Conservation (phyloP, 1,140 invertebrate genomes). For the Drosophila ficusphila region DNA sequence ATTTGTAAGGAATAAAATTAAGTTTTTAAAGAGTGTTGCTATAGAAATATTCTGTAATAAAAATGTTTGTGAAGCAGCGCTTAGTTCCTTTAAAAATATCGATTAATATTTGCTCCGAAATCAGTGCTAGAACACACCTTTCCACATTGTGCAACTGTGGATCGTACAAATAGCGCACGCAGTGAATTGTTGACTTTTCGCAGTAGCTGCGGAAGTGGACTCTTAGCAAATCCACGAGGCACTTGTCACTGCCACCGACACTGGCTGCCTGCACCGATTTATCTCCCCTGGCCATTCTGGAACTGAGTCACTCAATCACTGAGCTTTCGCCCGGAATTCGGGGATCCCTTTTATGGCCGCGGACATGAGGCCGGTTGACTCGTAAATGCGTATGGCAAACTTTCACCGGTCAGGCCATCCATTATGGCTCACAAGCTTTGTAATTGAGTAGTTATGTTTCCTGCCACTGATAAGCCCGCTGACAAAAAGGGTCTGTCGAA, state of each 20-base stretch:
- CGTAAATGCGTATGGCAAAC: slow-evolving; percentile 28
- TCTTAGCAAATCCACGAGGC: slow-evolving; percentile 42
- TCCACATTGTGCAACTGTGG: slow-evolving; percentile 63
- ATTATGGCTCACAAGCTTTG: slow-evolving; percentile 53
- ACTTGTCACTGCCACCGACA: slow-evolving; percentile 13
- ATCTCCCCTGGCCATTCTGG: slow-evolving; percentile 47
- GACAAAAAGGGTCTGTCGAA: slow-evolving; percentile 26
- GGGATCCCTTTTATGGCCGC: slow-evolving; percentile 28
- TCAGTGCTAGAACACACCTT: slow-evolving; percentile 20
- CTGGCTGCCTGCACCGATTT: neutral
- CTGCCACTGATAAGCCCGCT: slow-evolving; percentile 41
- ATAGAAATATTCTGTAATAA: no score
- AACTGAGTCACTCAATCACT: slow-evolving; percentile 24
- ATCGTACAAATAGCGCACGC: slow-evolving; percentile 74
- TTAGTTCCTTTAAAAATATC: no score
- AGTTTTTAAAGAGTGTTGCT: no score
- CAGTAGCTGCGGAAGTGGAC: slow-evolving; percentile 69
- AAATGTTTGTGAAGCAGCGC: no score
- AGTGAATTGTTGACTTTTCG: slow-evolving; percentile 72
- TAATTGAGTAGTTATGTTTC: slow-evolving; percentile 75
- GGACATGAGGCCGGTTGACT: neutral
- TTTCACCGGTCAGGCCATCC: slow-evolving; percentile 17
- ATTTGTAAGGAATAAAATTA: no score
- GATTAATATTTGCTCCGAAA: no score
- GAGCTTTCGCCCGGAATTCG: neutral